A percentile compares a stretch with the other conserved stretches of the same genome.
Conservation (phyloP, 2,888 invertebrate species). For the Oscheius sp. region DNA sequence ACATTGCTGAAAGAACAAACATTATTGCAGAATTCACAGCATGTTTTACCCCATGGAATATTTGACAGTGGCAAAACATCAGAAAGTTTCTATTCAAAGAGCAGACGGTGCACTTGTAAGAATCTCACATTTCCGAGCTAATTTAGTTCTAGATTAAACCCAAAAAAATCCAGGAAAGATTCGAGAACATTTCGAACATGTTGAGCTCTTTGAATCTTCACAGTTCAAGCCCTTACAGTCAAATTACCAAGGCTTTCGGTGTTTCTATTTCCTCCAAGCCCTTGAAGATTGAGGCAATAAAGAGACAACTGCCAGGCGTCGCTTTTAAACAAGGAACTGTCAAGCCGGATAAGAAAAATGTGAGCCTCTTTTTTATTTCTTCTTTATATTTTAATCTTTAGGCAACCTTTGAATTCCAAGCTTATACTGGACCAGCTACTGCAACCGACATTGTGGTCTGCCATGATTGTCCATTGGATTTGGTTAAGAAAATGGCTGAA, state of each 20-base stretch:
- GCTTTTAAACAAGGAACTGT: not conserved
- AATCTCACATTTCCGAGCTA: not conserved
- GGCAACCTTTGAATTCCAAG: not conserved
- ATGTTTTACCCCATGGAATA: conserved; percentile 29
- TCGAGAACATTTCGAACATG: not conserved
- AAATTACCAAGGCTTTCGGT: not conserved
- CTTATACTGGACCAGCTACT: not conserved
- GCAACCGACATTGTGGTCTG: not conserved
- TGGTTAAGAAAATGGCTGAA: not conserved
- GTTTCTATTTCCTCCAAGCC: not conserved
- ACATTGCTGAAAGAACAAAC: not conserved
- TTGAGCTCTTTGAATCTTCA: not conserved
- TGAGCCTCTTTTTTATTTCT: too few species aligned
- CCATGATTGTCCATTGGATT: not conserved
- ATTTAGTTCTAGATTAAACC: not conserved
- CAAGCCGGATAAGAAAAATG: too few species aligned
- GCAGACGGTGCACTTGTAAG: not conserved
- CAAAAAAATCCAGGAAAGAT: not conserved
- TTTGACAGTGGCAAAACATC: conserved; percentile 10
- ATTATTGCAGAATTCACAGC: not conserved
- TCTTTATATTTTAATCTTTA: not conserved
- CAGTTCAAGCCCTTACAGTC: not conserved
- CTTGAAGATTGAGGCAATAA: not conserved
- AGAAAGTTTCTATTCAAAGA: conserved; percentile 3
- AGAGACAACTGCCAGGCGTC: not conserved